Conservation (phyloP, 2,113 vertebrate species). For the Pan troglodytes region NHGRI_mPanTro3-v2.1_pri NC_072408.2:91685501-91686000, state of each 20-base stretch:
- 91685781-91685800: conserved; percentile 93
- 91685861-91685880: conserved; percentile 90
- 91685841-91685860: conserved; percentile 89
- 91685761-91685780: conserved; percentile 90
- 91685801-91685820: conserved; percentile 86
- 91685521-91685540: background rate
- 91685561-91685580: background rate
- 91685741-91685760: background rate
- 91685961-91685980: conserved; percentile 89
- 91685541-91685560: background rate
- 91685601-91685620: background rate
- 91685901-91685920: conserved; percentile 89
- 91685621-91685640: background rate
- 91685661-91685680: background rate
- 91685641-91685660: background rate
- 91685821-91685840: conserved; percentile 89
- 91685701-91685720: background rate
- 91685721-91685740: background rate
- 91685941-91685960: conserved; percentile 88
- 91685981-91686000: background rate
- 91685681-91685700: background rate
- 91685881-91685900: conserved; percentile 92
- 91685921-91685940: conserved; percentile 88
- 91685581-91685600: background rate
- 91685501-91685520: background rate